A percentile compares a stretch with the other conserved stretches of the same genome.
phyloP scores from a whole-genome alignment of 1,140 invertebrate species.

The Macrocentrus cingulum region DNA sequence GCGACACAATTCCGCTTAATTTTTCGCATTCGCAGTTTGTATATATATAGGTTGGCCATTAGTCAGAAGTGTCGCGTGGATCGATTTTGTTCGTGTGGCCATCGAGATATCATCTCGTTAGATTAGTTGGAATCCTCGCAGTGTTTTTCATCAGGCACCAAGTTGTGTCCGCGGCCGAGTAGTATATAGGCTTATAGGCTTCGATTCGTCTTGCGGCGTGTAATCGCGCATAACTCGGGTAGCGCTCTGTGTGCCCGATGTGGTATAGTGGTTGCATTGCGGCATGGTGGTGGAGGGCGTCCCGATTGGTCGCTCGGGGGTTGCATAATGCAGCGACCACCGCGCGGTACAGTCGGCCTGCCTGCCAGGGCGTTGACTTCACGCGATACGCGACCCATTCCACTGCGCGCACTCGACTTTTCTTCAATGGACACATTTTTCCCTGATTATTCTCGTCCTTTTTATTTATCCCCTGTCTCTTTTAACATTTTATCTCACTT shows the following conservation, averaged over 20 bases:
- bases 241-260: not conserved
- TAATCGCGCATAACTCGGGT: conserved; percentile 4
- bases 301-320: conserved; percentile 44
- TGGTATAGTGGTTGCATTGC: conserved; percentile 18
- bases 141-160: not conserved
- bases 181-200: no score
- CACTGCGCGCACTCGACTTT: conserved; percentile 22
- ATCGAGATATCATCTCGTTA: conserved; percentile 16
- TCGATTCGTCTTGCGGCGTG: conserved; percentile 10
- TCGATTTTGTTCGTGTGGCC: not conserved
- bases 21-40: not conserved
- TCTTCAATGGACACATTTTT: not conserved
- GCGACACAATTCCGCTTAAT: not conserved
- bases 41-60: conserved; percentile 19
- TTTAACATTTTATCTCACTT: no score
- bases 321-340: conserved; percentile 53
- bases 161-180: not conserved
- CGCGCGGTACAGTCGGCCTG: conserved; percentile 32
- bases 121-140: not conserved
- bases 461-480: no score
- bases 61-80: conserved; percentile 15
- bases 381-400: conserved; percentile 33
- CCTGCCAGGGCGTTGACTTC: conserved; percentile 53
- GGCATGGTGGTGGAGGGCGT: conserved; percentile 34
- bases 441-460: no score